A percentile compares a stretch with the other conserved stretches of the same genome.
These are phyloP conservation scores for Luehdorfia chinensis DNA, from an alignment of 1,140 invertebrate genomes.

Conservation along the genomic window DNA sequence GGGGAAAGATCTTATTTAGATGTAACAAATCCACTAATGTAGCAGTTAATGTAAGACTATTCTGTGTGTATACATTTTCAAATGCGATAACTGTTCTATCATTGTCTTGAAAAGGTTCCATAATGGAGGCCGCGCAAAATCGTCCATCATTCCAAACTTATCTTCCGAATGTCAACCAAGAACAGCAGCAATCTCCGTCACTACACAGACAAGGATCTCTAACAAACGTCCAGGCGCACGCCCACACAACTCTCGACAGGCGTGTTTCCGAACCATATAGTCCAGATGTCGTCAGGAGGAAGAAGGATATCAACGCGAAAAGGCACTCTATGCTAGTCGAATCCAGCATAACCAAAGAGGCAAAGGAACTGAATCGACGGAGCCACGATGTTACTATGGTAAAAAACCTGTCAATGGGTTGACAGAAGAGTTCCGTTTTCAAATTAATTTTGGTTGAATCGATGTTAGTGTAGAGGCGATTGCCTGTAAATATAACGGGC, in stretches of 20 bases:
- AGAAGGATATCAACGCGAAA: slow-evolving; percentile 58
- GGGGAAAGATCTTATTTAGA: too few species aligned
- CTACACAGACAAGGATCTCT: slow-evolving; percentile 48
- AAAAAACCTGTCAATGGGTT: slow-evolving; percentile 71
- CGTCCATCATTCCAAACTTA: slow-evolving; percentile 73
- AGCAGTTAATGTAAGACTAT: too few species aligned
- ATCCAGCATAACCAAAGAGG: slow-evolving; percentile 50
- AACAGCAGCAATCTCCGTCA: slow-evolving; percentile 38
- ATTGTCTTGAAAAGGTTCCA: slow-evolving; percentile 64
- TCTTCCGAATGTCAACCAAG: slow-evolving; percentile 49
- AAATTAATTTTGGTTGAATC: slow-evolving; percentile 24
- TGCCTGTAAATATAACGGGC: slow-evolving; percentile 4
- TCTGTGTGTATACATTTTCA: too few species aligned
- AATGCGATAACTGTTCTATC: too few species aligned
- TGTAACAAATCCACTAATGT: too few species aligned
- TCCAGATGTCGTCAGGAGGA: slow-evolving; percentile 53
- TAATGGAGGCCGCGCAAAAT: slow-evolving; percentile 81
- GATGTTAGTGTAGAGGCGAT: slow-evolving; percentile 16
- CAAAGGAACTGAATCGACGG: slow-evolving; percentile 57
- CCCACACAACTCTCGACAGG: slow-evolving; percentile 41
- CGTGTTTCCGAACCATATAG: slow-evolving; percentile 68
- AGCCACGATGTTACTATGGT: slow-evolving; percentile 64
- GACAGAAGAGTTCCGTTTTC: slow-evolving; percentile 40
- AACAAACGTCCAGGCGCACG: slow-evolving; percentile 37
- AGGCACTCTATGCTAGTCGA: slow-evolving; percentile 68